These are phyloP conservation scores for Typhlichthys subterraneus DNA, from an alignment of 2,797 vertebrate species.

Conservation along the genomic window DNA sequence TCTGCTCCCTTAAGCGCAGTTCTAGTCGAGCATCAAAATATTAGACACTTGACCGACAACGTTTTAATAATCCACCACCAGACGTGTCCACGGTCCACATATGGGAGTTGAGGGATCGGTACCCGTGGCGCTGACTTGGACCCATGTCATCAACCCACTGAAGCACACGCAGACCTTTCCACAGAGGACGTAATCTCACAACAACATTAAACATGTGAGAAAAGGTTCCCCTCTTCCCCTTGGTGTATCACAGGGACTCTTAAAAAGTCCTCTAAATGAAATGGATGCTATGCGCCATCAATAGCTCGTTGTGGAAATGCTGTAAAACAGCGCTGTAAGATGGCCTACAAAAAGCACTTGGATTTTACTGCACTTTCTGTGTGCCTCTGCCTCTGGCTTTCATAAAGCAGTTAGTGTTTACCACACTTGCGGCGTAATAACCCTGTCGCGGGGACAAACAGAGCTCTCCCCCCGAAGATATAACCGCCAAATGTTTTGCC, in stretches of 20 bases:
- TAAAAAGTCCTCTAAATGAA: conserved; percentile 50
- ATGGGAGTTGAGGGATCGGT: too few species aligned
- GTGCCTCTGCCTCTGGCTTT: conserved; percentile 68
- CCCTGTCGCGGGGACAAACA: conserved; percentile 62
- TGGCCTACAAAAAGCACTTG: conserved; percentile 57
- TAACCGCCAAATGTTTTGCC: conserved; percentile 43
- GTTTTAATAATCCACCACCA: too few species aligned
- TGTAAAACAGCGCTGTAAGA: conserved; percentile 62
- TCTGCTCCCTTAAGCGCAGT: too few species aligned
- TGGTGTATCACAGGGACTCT: conserved; percentile 44
- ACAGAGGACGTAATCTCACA: not conserved
- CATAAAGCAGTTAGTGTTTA: conserved; percentile 71
- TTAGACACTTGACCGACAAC: too few species aligned
- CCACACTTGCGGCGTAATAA: conserved; percentile 72
- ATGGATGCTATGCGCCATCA: conserved; percentile 53
- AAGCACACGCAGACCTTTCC: too few species aligned
- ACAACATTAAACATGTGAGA: conserved; percentile 53
- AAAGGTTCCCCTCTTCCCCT: conserved; percentile 21
- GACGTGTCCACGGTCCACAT: too few species aligned
- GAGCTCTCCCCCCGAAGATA: conserved; percentile 52
- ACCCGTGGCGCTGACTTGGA: too few species aligned
- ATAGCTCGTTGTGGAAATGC: conserved; percentile 56
- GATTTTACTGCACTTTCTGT: conserved; percentile 61
- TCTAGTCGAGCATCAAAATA: too few species aligned
- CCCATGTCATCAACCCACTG: too few species aligned